These are phyloP conservation scores for Escarpia spicata DNA, from an alignment of 2,888 invertebrate genomes.

Conservation along the genomic window DNA sequence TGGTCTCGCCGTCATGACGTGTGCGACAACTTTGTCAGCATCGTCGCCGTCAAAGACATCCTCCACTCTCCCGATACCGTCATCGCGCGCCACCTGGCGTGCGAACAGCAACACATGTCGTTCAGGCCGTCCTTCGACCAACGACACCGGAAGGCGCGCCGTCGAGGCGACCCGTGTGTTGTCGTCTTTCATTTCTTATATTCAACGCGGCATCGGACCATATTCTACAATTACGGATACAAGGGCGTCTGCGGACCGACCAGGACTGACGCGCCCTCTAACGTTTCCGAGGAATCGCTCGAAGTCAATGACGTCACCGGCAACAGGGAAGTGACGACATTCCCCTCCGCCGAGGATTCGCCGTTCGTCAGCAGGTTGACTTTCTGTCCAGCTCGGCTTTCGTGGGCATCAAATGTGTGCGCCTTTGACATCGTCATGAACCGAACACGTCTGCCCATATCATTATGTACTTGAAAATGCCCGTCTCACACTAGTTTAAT, in stretches of 20 bases:
- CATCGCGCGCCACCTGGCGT: background rate
- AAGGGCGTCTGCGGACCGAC: background rate
- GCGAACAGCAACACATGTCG: background rate
- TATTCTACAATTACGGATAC: background rate
- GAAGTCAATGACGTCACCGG: background rate
- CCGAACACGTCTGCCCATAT: background rate
- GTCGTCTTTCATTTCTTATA: background rate
- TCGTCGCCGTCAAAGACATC: background rate
- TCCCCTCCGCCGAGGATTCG: background rate
- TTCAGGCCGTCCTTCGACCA: background rate
- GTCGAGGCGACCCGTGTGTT: background rate
- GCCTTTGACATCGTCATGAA: background rate
- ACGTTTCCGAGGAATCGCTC: no score
- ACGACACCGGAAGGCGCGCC: background rate
- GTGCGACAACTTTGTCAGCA: background rate
- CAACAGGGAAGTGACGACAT: background rate
- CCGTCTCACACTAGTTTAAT: background rate
- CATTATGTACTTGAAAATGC: background rate
- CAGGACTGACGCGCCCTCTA: background rate
- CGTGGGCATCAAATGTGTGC: background rate
- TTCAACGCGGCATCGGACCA: background rate
- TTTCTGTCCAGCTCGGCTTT: background rate
- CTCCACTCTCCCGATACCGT: background rate
- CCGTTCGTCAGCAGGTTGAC: background rate
- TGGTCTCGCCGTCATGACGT: background rate